phyloP scores from a whole-genome alignment of 2,113 vertebrate genomes.

The Henicopernis longicauda region DNA sequence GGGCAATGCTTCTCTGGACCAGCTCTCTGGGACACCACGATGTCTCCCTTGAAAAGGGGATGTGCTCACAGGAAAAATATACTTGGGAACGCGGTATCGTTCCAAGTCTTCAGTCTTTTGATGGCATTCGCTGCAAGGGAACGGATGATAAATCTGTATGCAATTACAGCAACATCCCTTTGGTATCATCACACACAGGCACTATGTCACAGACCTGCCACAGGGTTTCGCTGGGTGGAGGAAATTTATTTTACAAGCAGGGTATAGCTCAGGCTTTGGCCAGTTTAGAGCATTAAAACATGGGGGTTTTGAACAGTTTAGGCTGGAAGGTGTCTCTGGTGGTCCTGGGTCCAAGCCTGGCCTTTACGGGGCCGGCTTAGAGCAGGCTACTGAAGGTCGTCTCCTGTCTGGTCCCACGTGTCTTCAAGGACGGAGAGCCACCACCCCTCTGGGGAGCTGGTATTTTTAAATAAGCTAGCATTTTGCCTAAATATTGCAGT shows the following conservation, averaged over 20 bases:
- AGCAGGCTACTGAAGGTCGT: neutral
- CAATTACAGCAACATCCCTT: neutral
- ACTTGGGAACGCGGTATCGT: neutral
- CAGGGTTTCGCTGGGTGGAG: neutral
- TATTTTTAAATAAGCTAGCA: neutral
- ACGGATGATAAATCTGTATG: neutral
- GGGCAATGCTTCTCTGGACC: neutral
- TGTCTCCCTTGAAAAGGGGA: neutral
- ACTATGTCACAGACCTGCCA: neutral
- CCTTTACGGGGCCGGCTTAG: accelerated
- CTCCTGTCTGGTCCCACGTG: neutral
- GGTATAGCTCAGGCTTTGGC: neutral
- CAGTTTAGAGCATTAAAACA: neutral
- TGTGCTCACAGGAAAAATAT: neutral
- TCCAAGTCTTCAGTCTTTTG: conserved; percentile 1
- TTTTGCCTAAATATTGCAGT: neutral
- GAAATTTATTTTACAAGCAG: neutral
- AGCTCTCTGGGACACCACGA: neutral
- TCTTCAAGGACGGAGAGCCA: neutral
- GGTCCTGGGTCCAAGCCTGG: neutral
- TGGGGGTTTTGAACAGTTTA: neutral
- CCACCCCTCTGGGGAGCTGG: neutral
- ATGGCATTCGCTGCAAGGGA: neutral
- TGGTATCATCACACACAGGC: neutral
- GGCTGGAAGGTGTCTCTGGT: neutral